Evolutionary conservation across 2,888 invertebrate genomes (phyloP), one percentile per base, ranked within the genome.

Genomic region (Calliphora vomitoria): DNA sequence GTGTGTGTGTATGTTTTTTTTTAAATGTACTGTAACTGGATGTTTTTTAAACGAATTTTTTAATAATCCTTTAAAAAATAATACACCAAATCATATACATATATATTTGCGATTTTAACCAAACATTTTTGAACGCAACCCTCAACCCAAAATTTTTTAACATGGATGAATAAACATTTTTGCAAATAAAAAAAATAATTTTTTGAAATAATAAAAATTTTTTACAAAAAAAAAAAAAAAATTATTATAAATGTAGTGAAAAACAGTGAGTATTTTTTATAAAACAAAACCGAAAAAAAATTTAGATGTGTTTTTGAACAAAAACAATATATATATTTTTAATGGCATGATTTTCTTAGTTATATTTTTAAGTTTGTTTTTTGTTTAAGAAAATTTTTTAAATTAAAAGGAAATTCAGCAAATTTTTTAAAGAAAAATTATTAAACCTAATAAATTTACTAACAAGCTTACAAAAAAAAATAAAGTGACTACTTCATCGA

Each of bases 181-280:
- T 79, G 68, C 62, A 82, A 79, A 41, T 53, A 50, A 64, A 60
- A 75, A 62, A 83, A 25, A 62, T 25, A 25, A 25, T 25, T 78
- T 62, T 83, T 84, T 72, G 11, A 82, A 88, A 84, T 83, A 74
- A 78, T 82, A 75, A 79, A 82, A 25, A 66, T 55, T 71, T 68
- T 81, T 82, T 53, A 79, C 74, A 80, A 80, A 25, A 84, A 78
- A 83, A 80, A 25, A 84, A 78, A 83, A 83, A 81, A 58, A 75
- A 72, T 75, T 75, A 89, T 89, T 72, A 87, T 88, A 90, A 91
- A 89, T 91, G 91, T 93, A 93, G 93, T 92, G 90, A 93, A 92
- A 93, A 93, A 94, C 93, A 93, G 93, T 93, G 93, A 93, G 93
- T 93, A 93, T 92, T 91, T 85, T 86, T 72, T 80, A 60, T 18